A percentile compares a stretch with the other conserved stretches of the same genome.
phyloP scores from a whole-genome alignment of 2,888 invertebrate species.

The Diarsia mendica region DNA sequence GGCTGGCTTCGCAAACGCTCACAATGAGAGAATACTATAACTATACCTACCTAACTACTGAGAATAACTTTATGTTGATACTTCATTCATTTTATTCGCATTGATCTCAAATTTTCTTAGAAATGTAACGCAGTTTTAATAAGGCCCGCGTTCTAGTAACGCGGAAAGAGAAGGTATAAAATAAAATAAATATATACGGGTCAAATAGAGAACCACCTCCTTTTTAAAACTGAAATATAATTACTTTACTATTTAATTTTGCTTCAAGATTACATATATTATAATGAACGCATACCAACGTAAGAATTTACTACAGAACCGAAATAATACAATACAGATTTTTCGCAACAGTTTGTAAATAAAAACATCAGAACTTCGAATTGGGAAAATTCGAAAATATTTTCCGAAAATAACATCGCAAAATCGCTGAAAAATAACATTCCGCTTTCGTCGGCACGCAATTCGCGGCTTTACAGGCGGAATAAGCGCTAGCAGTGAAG shows the following conservation, averaged over 20 bases:
- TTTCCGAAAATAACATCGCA: slow-evolving; percentile 9
- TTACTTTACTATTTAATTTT: background rate
- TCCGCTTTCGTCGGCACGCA: slow-evolving; percentile 33
- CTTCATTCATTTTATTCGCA: slow-evolving; percentile 65
- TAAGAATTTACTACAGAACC: background rate
- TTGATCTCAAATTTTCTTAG: slow-evolving; percentile 66
- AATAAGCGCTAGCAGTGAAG: slow-evolving; percentile 71
- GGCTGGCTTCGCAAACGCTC: slow-evolving; percentile 36
- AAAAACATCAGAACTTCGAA: slow-evolving; percentile 3
- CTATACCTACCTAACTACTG: slow-evolving; percentile 22
- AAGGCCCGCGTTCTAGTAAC: slow-evolving; percentile 30
- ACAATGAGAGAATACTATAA: slow-evolving; percentile 47
- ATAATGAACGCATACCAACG: background rate
- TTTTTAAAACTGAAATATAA: too few relatives aligned
- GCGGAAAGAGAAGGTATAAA: slow-evolving; percentile 18
- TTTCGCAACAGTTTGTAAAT: background rate
- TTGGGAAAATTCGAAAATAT: slow-evolving; percentile 12
- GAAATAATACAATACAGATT: background rate
- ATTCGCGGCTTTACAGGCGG: slow-evolving; percentile 49
- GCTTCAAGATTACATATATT: background rate
- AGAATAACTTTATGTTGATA: slow-evolving; percentile 44
- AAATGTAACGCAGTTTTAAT: slow-evolving; percentile 61
- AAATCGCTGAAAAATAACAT: slow-evolving; percentile 22
- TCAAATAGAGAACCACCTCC: too few relatives aligned
- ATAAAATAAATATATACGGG: too few relatives aligned